These are phyloP conservation scores for Antheraea pernyi DNA, from an alignment of 1,140 invertebrate genomes.

Conservation along the genomic window DNA sequence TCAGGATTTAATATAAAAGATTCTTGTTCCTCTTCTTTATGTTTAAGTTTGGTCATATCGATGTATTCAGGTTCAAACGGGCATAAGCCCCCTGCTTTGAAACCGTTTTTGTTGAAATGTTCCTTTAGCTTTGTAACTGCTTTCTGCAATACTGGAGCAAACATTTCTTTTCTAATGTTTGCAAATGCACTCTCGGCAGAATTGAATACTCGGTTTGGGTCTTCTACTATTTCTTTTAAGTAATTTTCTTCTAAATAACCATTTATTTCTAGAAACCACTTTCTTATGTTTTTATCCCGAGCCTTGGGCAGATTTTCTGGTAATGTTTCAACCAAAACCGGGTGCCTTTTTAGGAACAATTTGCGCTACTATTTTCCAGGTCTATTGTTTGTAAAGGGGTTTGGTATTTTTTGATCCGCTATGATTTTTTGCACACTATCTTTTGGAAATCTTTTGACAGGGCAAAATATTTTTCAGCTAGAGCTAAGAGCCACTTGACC, in stretches of 20 bases:
- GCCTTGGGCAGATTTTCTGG: background rate
- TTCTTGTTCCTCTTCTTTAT: background rate
- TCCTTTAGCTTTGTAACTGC: background rate
- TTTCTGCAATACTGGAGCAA: constrained; percentile 18
- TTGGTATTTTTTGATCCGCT: too few relatives aligned
- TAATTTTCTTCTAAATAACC: constrained; percentile 15
- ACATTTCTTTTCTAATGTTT: constrained; percentile 25
- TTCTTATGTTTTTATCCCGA: constrained; percentile 3
- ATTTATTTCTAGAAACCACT: constrained; percentile 8
- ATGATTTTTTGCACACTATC: too few relatives aligned
- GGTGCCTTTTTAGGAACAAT: too few relatives aligned
- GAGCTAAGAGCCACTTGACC: too few relatives aligned
- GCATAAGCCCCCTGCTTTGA: background rate
- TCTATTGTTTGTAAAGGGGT: too few relatives aligned
- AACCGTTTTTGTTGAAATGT: background rate
- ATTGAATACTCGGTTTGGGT: too few relatives aligned
- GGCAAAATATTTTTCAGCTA: too few relatives aligned
- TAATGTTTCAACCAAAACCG: background rate
- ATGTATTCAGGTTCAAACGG: background rate
- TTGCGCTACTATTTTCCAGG: too few relatives aligned
- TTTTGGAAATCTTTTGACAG: too few relatives aligned
- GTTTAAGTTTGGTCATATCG: background rate
- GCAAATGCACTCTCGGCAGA: constrained; percentile 23
- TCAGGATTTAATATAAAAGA: too few relatives aligned
- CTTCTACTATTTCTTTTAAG: too few relatives aligned